These are phyloP conservation scores for Watsonalla binaria DNA, from an alignment of 2,888 invertebrate genomes.

Conservation along the genomic window DNA sequence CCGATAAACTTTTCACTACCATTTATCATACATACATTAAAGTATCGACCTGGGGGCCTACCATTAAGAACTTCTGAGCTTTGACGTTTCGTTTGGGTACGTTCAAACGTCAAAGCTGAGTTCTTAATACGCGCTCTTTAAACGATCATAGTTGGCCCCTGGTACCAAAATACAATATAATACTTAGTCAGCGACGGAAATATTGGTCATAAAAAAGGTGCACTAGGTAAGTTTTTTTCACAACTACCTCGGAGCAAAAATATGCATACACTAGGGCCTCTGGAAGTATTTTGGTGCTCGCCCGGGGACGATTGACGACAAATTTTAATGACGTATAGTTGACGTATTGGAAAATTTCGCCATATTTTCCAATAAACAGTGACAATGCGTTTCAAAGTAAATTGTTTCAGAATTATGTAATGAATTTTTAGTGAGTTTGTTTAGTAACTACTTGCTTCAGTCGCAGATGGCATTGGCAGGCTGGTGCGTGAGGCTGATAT, in stretches of 20 bases:
- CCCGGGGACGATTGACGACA: constrained; percentile 22
- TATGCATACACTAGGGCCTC: constrained; percentile 27
- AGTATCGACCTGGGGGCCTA: too few species aligned
- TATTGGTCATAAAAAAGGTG: background rate
- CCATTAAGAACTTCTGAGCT: too few species aligned
- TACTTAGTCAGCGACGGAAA: background rate
- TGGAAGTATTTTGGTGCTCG: constrained; percentile 34
- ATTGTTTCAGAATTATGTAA: constrained; percentile 12
- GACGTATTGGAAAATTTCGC: constrained; percentile 30
- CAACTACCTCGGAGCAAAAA: constrained; percentile 25
- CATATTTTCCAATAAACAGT: constrained; percentile 17
- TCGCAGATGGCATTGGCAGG: constrained; percentile 47
- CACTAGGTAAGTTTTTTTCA: constrained; percentile 11
- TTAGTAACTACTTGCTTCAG: background rate
- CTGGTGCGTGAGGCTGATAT: constrained; percentile 32
- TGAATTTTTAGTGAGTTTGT: constrained; percentile 20
- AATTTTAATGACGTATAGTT: constrained; percentile 26
- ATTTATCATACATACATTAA: too few species aligned
- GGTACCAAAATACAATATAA: background rate
- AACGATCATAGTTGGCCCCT: background rate
- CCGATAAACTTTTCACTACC: too few species aligned
- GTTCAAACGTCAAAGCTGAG: too few species aligned
- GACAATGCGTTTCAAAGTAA: constrained; percentile 9
- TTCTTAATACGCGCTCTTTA: too few species aligned
- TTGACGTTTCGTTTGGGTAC: too few species aligned